Percentiles rank a stretch among this genome's conserved stretches.
phyloP scores from a whole-genome alignment of 2,888 invertebrate genomes.

The Lycia hirtaria region DNA sequence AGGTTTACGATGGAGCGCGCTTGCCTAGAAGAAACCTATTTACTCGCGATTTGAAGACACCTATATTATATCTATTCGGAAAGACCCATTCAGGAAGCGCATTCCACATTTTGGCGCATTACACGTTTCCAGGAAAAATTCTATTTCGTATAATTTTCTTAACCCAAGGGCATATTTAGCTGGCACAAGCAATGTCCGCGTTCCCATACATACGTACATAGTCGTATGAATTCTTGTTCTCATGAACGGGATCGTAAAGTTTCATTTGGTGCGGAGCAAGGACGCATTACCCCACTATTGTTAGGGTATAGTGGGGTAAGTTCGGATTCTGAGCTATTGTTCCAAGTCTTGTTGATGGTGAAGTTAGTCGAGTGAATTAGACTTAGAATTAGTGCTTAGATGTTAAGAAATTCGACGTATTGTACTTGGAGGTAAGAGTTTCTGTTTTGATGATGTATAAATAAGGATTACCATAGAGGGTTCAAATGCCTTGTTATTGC shows the following conservation, averaged over 20 bases:
- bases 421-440: too few species aligned
- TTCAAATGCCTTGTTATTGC: too few species aligned
- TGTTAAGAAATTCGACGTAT: too few species aligned
- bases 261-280: conserved; percentile 36
- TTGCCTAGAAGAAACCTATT: too few species aligned
- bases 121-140: neutral
- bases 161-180: neutral
- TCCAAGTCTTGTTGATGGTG: neutral
- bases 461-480: too few species aligned
- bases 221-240: conserved; percentile 35
- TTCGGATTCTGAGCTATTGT: neutral
- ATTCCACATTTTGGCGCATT: too few species aligned
- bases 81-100: too few species aligned
- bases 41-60: too few species aligned
- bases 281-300: conserved; percentile 28
- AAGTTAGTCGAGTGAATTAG: neutral
- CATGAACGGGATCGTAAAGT: conserved; percentile 31
- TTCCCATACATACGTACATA: conserved; percentile 9
- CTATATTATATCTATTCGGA: too few species aligned
- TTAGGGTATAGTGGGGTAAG: conserved; percentile 23
- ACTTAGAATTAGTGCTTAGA: neutral
- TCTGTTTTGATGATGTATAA: neutral
- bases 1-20: too few species aligned
- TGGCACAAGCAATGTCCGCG: neutral
- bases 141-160: neutral